Percentiles rank a stretch among this genome's conserved stretches.
Conservation (phyloP, 2,113 vertebrate genomes). For the Callionymus lyra region DNA sequence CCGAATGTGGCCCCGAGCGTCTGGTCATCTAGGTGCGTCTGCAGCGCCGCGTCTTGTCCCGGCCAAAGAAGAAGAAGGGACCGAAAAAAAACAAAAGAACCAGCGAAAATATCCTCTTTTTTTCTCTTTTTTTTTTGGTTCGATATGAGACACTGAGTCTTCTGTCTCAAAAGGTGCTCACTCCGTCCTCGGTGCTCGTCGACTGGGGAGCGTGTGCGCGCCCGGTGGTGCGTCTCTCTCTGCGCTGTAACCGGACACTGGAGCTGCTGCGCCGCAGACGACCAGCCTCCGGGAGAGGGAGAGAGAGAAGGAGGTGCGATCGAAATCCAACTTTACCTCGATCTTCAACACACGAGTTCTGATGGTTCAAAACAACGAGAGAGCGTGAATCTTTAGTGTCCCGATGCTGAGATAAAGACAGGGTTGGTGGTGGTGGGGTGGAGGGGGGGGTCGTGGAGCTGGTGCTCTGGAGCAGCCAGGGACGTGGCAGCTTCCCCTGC, state of each 20-base stretch:
- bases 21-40: slow-evolving; percentile 57
- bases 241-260: slow-evolving; percentile 61
- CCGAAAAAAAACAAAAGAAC: slow-evolving; percentile 6
- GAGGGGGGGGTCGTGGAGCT: not conserved
- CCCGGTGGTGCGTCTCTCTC: slow-evolving; percentile 40
- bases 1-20: slow-evolving; percentile 58
- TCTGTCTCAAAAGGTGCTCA: slow-evolving; percentile 18
- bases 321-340: too few relatives aligned
- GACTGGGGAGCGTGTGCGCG: slow-evolving; percentile 35
- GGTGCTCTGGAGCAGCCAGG: slow-evolving; percentile 29
- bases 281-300: slow-evolving; percentile 20
- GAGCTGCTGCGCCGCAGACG: slow-evolving; percentile 54
- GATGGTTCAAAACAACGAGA: too few relatives aligned
- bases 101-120: slow-evolving; percentile 43
- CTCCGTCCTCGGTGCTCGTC: slow-evolving; percentile 38
- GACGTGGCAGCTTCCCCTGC: slow-evolving; percentile 62
- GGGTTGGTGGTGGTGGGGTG: too few relatives aligned
- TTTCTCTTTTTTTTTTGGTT: too few relatives aligned
- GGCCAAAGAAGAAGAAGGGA: slow-evolving; percentile 12
- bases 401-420: too few relatives aligned
- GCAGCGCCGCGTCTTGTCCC: slow-evolving; percentile 44
- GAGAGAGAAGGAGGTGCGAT: not conserved
- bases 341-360: not conserved
- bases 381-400: too few relatives aligned
- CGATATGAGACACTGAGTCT: too few relatives aligned